Evolutionary conservation across 2,797 vertebrate species (phyloP).

Genomic region (Gorsachius magnificus): DNA sequence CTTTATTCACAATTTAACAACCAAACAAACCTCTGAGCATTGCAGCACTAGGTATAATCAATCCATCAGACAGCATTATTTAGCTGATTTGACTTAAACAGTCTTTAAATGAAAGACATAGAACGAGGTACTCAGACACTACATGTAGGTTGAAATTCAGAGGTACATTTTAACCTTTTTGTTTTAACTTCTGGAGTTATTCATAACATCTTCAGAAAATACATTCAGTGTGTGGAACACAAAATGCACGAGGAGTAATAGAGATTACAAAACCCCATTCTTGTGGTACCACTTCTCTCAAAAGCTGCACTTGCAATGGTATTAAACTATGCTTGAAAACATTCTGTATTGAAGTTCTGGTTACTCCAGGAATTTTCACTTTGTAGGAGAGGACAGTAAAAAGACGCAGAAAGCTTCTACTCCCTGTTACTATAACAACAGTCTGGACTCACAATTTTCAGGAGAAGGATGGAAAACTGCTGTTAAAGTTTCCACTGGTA

Average conservation of each 20-base stretch:
- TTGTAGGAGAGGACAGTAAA: not conserved
- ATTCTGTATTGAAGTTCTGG: not conserved
- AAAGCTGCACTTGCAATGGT: not conserved
- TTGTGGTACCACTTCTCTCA: not conserved
- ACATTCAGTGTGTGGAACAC: not conserved
- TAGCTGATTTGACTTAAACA: constrained; percentile 5
- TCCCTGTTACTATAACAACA: not conserved
- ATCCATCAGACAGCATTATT: not conserved
- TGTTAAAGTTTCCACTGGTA: not conserved
- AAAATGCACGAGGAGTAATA: not conserved
- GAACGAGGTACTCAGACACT: not conserved
- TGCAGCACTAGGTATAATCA: too few species aligned
- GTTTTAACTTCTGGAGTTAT: not conserved
- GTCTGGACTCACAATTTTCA: not conserved
- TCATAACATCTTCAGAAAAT: not conserved
- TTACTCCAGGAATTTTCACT: not conserved
- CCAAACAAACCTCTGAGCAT: too few species aligned
- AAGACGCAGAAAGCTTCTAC: not conserved
- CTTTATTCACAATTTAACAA: too few species aligned
- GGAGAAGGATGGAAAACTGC: not conserved
- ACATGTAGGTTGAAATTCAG: not conserved
- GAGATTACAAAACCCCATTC: not conserved
- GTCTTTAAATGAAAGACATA: constrained; percentile 37
- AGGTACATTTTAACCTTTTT: not conserved
- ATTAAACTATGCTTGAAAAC: not conserved